Conservation (phyloP, 2,113 vertebrate genomes). For the Gallinago jamesoni region DNA sequence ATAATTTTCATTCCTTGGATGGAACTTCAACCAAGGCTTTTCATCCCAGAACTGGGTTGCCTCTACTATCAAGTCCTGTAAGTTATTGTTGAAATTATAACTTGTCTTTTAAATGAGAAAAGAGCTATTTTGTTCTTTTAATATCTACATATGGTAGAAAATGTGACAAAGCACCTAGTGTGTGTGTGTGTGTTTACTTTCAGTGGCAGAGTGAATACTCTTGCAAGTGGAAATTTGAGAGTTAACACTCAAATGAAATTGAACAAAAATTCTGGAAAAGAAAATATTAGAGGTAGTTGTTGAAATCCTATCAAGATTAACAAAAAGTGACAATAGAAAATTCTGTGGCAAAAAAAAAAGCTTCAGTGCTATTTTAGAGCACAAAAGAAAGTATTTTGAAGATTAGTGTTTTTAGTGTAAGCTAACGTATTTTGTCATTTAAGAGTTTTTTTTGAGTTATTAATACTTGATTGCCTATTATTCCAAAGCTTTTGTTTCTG, state of each 20-base stretch:
- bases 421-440: neutral
- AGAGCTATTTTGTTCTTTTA: neutral
- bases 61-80: constrained; percentile 97
- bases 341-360: neutral
- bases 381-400: neutral
- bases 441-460: neutral
- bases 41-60: constrained; percentile 95
- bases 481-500: constrained; percentile 10
- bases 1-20: constrained; percentile 89
- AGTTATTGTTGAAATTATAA: constrained; percentile 46
- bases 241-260: neutral
- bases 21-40: constrained; percentile 92
- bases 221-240: neutral
- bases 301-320: neutral
- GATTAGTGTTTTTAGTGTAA: neutral
- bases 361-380: neutral
- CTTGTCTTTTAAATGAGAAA: neutral
- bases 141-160: neutral
- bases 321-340: neutral
- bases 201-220: neutral
- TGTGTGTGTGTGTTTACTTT: neutral
- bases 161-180: neutral
- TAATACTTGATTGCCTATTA: neutral
- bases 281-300: neutral
- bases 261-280: neutral